Evolutionary conservation across 64 coral and sea anemone species (phyloP).

Genomic region (Porites lutea): DNA sequence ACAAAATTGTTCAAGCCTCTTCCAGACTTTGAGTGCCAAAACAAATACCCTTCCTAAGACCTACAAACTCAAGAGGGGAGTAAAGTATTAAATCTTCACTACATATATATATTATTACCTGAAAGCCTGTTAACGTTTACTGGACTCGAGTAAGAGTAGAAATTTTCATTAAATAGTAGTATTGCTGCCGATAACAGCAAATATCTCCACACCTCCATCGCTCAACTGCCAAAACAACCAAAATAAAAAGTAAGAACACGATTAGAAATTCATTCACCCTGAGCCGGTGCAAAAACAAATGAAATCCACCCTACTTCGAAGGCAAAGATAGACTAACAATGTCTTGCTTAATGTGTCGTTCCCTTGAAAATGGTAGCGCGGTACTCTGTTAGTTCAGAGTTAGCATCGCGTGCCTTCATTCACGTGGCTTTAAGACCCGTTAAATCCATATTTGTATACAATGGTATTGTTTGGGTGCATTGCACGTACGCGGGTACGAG

Average conservation of each 20-base stretch:
- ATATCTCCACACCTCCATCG: slow-evolving; percentile 11
- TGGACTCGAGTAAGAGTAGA: slow-evolving; percentile 9
- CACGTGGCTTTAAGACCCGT: not conserved
- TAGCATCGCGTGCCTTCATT: not conserved
- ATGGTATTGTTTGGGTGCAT: slow-evolving; percentile 18
- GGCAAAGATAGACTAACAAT: not conserved
- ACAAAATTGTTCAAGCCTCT: no score
- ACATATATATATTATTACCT: not conserved
- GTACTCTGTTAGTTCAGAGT: not conserved
- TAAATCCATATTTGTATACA: slow-evolving; percentile 10
- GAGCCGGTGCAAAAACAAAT: not conserved
- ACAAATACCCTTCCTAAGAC: no score
- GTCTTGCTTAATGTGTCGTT: no score
- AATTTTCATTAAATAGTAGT: not conserved
- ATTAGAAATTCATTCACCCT: not conserved
- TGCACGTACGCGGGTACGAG: not conserved
- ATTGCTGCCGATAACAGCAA: slow-evolving; percentile 6
- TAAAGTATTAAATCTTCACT: not conserved
- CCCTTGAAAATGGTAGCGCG: not conserved
- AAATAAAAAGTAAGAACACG: not conserved
- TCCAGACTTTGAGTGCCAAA: no score
- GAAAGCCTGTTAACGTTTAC: slow-evolving; percentile 9
- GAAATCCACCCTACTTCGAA: not conserved
- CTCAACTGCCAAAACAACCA: not conserved
- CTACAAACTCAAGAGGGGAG: not conserved